Evolutionary conservation across 2,888 invertebrate species (phyloP), one percentile per base, ranked within the genome.

Genomic region (Mimumesa dahlbomi): DNA sequence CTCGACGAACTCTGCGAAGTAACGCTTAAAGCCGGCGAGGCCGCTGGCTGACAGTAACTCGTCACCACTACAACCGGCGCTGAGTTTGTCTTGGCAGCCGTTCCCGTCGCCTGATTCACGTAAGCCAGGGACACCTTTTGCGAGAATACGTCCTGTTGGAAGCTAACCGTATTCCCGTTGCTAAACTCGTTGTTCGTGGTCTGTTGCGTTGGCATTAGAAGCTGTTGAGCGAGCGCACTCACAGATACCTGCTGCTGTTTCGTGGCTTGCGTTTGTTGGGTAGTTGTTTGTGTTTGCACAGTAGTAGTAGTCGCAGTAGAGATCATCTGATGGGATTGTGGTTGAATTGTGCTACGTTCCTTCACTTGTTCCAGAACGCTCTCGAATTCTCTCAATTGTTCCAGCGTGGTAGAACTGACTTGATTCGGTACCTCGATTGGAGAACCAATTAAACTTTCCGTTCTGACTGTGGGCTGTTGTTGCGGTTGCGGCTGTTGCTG

Each of bases 331-430:
- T 80, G 79, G 4, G 83, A 65, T 29, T 85, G 85, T 0, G 93
- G 92, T 72, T 92, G 92, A 2, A 93, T 93, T 19, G 93, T 94
- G 79, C 94, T 94, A 67, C 94, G 90, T 86, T 95, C 95, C 85
- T 95, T 95, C 0, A 95, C 94, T 90, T 95, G 95, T 83, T 95
- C 95, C 66, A 95, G 90, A 0, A 95, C 95, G 90, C 94, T 93
- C 85, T 95, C 95, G 81, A 95, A 95, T 85, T 95, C 95, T 57
- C 95, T 90, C 6, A 95, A 87, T 82, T 95, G 95, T 87, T 95
- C 95, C 50, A 95, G 89, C 0, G 95, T 95, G 0, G 94, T 94
- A 0, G 94, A 93, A 85, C 94, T 94, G 82, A 95, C 92, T 57
- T 87, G 86, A 61, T 85, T 87, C 5, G 85, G 80, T 2, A 85